Evolutionary conservation across 2,797 vertebrate species (phyloP), one percentile per base, ranked within the genome.

Genomic region (Kryptopterus vitreolus): DNA sequence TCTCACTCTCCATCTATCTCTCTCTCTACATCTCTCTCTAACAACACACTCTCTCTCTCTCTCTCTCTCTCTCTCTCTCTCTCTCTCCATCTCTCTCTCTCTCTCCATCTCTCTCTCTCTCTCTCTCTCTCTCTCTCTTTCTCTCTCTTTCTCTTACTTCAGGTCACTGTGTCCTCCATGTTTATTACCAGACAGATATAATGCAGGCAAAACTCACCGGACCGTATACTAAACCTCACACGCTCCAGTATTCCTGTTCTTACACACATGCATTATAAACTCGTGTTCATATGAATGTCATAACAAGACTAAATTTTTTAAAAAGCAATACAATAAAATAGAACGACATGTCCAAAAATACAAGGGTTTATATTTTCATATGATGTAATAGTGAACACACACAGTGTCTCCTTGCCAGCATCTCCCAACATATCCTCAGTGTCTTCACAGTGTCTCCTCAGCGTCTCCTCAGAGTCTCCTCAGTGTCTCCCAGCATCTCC

Each of bases 41-140:
- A n/a, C n/a, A n/a, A n/a, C n/a, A n/a, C n/a, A n/a, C 72, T 74
- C 52, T 59, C 52, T 59, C 33, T 58, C 29, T 71, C 24, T 22
- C 48, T 73, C 22, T 73, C 26, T 57, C 26, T 72, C 57, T 76
- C 55, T 48, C 57, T 76, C 73, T 76, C 71, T 43, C 71, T 73
- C 71, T 74, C 33, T 74, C 72, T 74, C 52, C 46, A 31, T 59
- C 33, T 58, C 29, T 71, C 24, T 22, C 48, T 73, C 22, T 73
- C 26, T 57, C 26, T 72, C 57, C 61, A 35, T 48, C 57, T 76
- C 73, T 76, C 71, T 43, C 71, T 73, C 71, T 74, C 33, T 74
- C 72, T 74, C 52, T 59, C 52, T 59, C 33, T 58, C 29, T 10
- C 31, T 65, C 61, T 66, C 35, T 48, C 43, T 69, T 15, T 68